Conservation (phyloP, 2,797 vertebrate genomes). For the Cichlasoma orientale region DNA sequence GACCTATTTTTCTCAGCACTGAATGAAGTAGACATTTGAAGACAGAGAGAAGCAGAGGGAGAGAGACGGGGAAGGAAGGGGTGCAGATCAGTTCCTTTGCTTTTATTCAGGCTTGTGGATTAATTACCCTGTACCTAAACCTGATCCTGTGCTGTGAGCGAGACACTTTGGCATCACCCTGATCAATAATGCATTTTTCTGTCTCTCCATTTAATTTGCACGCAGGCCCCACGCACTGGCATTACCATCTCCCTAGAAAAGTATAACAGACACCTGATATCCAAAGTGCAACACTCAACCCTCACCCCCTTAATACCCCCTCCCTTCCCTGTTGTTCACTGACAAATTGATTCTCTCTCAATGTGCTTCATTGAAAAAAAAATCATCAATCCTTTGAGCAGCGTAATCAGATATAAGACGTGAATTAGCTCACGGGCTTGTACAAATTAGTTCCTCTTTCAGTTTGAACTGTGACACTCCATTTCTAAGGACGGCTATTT, state of each 20-base stretch:
- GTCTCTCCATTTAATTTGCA: slow-evolving; percentile 85
- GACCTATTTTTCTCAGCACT: slow-evolving; percentile 76
- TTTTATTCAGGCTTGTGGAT: slow-evolving; percentile 79
- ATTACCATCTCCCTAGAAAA: slow-evolving; percentile 66
- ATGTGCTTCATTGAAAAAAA: slow-evolving; percentile 46
- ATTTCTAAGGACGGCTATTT: slow-evolving; percentile 17
- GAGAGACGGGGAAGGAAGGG: slow-evolving; percentile 3
- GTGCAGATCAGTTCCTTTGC: slow-evolving; percentile 65
- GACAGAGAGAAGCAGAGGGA: slow-evolving; percentile 28
- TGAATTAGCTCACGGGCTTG: slow-evolving; percentile 42
- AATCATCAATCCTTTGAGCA: slow-evolving; percentile 36
- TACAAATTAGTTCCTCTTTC: slow-evolving; percentile 50
- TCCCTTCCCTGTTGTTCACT: slow-evolving; percentile 45
- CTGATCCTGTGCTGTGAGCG: slow-evolving; percentile 75
- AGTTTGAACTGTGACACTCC: slow-evolving; percentile 16
- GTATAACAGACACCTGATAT: slow-evolving; percentile 77
- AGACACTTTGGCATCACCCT: slow-evolving; percentile 78
- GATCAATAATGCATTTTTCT: slow-evolving; percentile 87
- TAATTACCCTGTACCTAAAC: slow-evolving; percentile 82
- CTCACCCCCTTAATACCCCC: slow-evolving; percentile 38
- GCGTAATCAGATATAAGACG: slow-evolving; percentile 39
- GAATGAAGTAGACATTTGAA: slow-evolving; percentile 64
- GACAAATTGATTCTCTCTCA: slow-evolving; percentile 76
- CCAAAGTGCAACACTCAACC: slow-evolving; percentile 63
- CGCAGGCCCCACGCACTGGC: slow-evolving; percentile 64